A percentile compares a stretch with the other conserved stretches of the same genome.
Conservation (phyloP, 2,888 invertebrate genomes). For the Leptodirus hochenwartii region DNA sequence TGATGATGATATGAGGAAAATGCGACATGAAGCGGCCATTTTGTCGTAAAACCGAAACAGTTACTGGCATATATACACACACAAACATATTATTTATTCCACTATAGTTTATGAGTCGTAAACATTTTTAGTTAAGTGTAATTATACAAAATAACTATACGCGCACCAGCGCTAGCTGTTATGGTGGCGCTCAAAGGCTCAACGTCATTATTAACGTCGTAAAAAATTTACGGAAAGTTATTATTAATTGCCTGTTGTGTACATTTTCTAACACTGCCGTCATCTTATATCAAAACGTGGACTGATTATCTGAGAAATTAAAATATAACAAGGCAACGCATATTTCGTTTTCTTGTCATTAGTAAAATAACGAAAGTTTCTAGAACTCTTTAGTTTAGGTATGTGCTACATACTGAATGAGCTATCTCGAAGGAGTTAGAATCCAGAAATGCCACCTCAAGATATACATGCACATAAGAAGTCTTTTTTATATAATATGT, state of each 20-base stretch:
- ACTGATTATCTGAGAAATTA: too few relatives aligned
- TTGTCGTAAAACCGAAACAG: slow-evolving; percentile 10
- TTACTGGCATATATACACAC: slow-evolving; percentile 15
- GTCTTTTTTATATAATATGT: too few relatives aligned
- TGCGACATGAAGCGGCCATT: slow-evolving; percentile 8
- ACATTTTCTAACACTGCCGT: slow-evolving; percentile 8
- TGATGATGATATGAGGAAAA: too few relatives aligned
- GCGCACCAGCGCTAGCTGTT: slow-evolving; percentile 6
- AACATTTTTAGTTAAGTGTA: slow-evolving; percentile 24
- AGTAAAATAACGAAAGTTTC: too few relatives aligned
- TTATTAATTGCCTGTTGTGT: slow-evolving; percentile 23
- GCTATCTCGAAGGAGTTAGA: too few relatives aligned
- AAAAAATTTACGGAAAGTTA: slow-evolving; percentile 16
- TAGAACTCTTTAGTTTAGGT: too few relatives aligned
- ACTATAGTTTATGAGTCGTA: slow-evolving; percentile 22
- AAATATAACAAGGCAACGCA: too few relatives aligned
- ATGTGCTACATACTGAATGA: too few relatives aligned
- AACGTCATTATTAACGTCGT: slow-evolving; percentile 15
- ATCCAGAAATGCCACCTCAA: too few relatives aligned
- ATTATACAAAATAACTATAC: slow-evolving; percentile 24
- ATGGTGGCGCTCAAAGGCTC: slow-evolving; percentile 9
- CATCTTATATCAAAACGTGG: too few relatives aligned
- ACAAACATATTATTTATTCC: slow-evolving; percentile 24
- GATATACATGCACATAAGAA: too few relatives aligned
- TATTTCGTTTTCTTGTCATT: too few relatives aligned